Base-by-base conservation (phyloP, 37 sponge, comb jelly and placozoan species). In the Agelas oroides region DNA sequence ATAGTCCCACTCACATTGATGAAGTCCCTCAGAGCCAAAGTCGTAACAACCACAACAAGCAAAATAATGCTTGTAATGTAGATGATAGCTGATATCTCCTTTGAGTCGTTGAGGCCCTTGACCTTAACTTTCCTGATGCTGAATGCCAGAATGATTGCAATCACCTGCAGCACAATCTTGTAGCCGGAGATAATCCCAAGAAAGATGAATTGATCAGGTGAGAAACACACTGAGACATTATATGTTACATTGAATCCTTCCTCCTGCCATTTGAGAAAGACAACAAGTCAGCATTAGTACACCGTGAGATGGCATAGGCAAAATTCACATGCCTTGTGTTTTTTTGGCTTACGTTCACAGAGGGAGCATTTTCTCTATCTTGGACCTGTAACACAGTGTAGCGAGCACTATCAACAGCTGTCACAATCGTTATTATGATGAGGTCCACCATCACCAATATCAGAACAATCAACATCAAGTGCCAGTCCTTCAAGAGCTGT, bases 101-200 rank as follows among this genome's bases (percentile, higher is more conserved):
- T 69, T 2, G 89, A 83, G 39, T 89, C 89, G 28, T 89, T 89
- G 73, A 89, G 78, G 0, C 84, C 89, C 41, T 83, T 82, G 58
- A 89, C 59, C 38, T 89, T 82, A 31, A 89, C 78, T 31, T 76
- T 89, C 41, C 89, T 59, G 27, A 76, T 83, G 46, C 57, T 75
- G 70, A 89, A 77, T 40, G 89, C 89, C 13, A 89, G 83, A 24
- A 89, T 41, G 16, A 82, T 56, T 18, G 77, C 89, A 52, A 64
- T 83, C 12, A 77, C 60, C 70, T 83, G 89, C 6, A 89, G 12
- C 23, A 89, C 20, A 5, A 76, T 41, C 58, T 83, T 89, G 53
- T 83, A 89, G 16, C 78, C 86, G 69, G 54, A 85, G 8, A 82
- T 82, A 68, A 79, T 65, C 16, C 76, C 27, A 21, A 89, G 41